Evolutionary conservation across 30 jellyfish, hydroid and myxozoan species (phyloP).

Genomic region (Aurelia aurita complex sp. Pacific): DNA sequence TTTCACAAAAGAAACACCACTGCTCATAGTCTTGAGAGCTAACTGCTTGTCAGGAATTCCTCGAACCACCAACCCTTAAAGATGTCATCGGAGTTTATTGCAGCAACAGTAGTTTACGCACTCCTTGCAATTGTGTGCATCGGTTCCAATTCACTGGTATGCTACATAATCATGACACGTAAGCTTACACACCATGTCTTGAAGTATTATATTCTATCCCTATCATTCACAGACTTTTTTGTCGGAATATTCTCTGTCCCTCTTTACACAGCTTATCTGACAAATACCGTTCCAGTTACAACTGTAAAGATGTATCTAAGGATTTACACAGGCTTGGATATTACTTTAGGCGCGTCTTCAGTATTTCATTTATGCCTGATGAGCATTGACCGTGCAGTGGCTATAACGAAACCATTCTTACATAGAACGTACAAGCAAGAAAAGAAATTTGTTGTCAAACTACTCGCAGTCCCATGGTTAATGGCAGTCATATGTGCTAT

Average conservation of each 20-base stretch:
- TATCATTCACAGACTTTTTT: not conserved
- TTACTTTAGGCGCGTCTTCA: not conserved
- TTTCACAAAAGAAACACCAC: too few species aligned
- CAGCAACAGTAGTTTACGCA: not conserved
- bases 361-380: not conserved
- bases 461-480: not conserved
- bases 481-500: not conserved
- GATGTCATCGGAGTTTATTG: too few species aligned
- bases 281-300: not conserved
- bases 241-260: not conserved
- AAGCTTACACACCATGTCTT: not conserved
- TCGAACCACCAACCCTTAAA: too few species aligned
- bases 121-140: not conserved
- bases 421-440: not conserved
- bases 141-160: not conserved
- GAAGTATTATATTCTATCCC: not conserved
- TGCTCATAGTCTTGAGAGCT: too few species aligned
- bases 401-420: not conserved
- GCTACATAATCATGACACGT: not conserved
- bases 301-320: not conserved
- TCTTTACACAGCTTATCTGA: not conserved
- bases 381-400: conserved; percentile 2
- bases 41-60: too few species aligned
- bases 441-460: not conserved
- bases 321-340: not conserved